phyloP scores from a whole-genome alignment of 1,140 invertebrate genomes.

The Mercenaria mercenaria region DNA sequence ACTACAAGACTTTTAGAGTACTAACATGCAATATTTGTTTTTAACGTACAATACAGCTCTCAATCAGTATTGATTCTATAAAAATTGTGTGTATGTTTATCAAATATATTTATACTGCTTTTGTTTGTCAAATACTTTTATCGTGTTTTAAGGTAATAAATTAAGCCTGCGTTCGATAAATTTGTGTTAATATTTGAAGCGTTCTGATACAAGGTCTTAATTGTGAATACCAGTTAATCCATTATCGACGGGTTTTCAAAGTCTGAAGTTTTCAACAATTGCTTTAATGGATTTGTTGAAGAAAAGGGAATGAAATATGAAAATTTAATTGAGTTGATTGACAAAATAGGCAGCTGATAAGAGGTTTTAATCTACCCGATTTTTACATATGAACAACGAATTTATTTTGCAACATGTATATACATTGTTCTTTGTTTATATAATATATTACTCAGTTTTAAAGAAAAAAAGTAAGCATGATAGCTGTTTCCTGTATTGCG shows the following conservation, averaged over 20 bases:
- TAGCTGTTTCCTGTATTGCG: too few relatives aligned
- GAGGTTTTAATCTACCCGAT: background rate
- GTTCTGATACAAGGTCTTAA: background rate
- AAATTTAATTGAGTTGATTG: background rate
- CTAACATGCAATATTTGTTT: too few relatives aligned
- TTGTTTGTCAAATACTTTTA: background rate
- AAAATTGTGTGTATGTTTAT: too few relatives aligned
- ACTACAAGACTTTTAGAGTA: too few relatives aligned
- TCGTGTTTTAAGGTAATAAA: background rate
- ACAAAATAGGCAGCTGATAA: background rate
- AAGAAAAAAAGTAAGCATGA: too few relatives aligned
- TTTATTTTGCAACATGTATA: too few relatives aligned
- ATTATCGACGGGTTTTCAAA: conserved; percentile 10
- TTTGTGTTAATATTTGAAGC: background rate
- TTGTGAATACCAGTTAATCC: background rate
- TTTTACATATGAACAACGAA: too few relatives aligned
- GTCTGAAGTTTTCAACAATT: background rate
- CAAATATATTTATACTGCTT: too few relatives aligned
- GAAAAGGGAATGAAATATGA: background rate
- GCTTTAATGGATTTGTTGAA: conserved; percentile 16
- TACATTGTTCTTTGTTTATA: too few relatives aligned
- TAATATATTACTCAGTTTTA: too few relatives aligned
- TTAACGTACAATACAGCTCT: too few relatives aligned
- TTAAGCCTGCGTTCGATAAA: background rate
- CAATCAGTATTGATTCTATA: too few relatives aligned